Evolutionary conservation across 2,113 vertebrate genomes (phyloP).

Genomic region (Gadus macrocephalus): DNA sequence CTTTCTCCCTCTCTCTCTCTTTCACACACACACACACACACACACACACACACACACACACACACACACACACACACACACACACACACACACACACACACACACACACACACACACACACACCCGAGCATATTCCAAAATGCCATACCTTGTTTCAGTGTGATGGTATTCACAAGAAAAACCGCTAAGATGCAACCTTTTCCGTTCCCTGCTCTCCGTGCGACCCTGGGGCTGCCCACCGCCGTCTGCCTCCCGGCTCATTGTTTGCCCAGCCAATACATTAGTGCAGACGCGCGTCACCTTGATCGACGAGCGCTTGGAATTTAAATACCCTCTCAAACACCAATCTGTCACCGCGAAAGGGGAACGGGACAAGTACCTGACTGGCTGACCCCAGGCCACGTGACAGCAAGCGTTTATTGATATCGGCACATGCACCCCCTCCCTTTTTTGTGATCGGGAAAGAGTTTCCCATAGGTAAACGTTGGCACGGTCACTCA

Average conservation of each 20-base stretch:
- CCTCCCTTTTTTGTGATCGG: conserved; percentile 60
- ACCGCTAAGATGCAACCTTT: no score
- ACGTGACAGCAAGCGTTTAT: conserved; percentile 83
- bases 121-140: no score
- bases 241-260: conserved; percentile 65
- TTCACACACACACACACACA: no score
- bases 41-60: neutral
- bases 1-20: neutral
- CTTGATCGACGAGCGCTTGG: conserved; percentile 81
- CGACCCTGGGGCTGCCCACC: conserved; percentile 59
- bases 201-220: conserved; percentile 32
- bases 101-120: neutral
- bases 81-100: neutral
- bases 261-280: conserved; percentile 71
- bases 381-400: conserved; percentile 83
- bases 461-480: conserved; percentile 80
- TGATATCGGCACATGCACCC: conserved; percentile 83
- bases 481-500: conserved; percentile 88
- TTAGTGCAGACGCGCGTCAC: conserved; percentile 80
- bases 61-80: neutral
- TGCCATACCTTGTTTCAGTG: no score
- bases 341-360: conserved; percentile 83
- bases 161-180: no score
- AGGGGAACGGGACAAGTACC: conserved; percentile 80
- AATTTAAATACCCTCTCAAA: conserved; percentile 93